Conservation (phyloP, 2,888 invertebrate genomes). For the Himalopsyche anomala region DNA sequence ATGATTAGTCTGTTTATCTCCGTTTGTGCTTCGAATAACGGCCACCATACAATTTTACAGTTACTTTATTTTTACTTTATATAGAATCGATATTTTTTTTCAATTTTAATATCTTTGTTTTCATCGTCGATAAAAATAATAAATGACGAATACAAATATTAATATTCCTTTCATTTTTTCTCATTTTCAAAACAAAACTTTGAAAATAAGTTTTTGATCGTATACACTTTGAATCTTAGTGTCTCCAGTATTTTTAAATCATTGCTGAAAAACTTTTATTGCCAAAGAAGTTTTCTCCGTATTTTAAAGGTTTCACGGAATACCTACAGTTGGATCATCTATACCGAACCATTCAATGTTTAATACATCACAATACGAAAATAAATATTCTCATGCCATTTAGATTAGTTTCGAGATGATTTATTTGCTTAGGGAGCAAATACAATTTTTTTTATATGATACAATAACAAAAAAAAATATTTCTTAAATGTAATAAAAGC, state of each 20-base stretch:
- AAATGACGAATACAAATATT: not conserved
- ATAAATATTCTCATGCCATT: too few species aligned
- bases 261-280: slow-evolving; percentile 11
- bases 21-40: too few species aligned
- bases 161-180: not conserved
- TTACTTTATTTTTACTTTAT: too few species aligned
- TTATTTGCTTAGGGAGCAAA: too few species aligned
- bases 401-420: too few species aligned
- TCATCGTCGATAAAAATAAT: not conserved
- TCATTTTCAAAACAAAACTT: not conserved
- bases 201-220: not conserved
- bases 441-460: too few species aligned
- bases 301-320: not conserved
- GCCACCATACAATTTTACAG: too few species aligned
- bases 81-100: too few species aligned
- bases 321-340: not conserved
- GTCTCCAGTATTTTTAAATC: not conserved
- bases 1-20: too few species aligned
- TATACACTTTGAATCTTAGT: not conserved
- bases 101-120: not conserved
- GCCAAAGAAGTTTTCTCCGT: not conserved
- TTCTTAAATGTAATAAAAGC: too few species aligned
- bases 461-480: too few species aligned
- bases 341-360: not conserved
- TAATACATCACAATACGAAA: too few species aligned